Percentiles rank a stretch among this genome's conserved stretches.
Conservation (phyloP, 2,888 invertebrate genomes). For the Chalcis sispes region DNA sequence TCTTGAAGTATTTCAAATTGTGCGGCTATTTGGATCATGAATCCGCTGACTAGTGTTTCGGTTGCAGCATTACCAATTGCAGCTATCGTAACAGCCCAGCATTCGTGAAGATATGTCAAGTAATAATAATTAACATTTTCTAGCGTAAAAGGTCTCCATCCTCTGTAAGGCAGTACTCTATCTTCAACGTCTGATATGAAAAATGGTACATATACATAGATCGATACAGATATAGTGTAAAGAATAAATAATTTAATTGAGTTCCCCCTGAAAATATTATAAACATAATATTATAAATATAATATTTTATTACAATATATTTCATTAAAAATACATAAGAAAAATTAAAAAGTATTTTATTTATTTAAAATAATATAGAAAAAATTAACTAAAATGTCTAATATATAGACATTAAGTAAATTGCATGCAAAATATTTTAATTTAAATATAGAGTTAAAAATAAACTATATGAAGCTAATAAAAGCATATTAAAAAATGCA, state of each 20-base stretch:
- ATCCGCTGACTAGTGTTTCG: slow-evolving; percentile 48
- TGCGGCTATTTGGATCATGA: slow-evolving; percentile 52
- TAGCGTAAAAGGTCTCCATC: slow-evolving; percentile 38
- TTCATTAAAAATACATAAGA: no score
- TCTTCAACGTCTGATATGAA: slow-evolving; percentile 27
- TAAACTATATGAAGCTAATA: no score
- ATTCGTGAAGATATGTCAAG: slow-evolving; percentile 32
- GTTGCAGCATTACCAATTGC: slow-evolving; percentile 35
- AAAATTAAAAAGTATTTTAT: no score
- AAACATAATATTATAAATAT: neutral
- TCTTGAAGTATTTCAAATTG: slow-evolving; percentile 48
- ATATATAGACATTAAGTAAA: no score
- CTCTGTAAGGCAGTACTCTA: slow-evolving; percentile 36
- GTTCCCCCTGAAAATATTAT: slow-evolving; percentile 30
- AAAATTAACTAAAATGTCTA: no score
- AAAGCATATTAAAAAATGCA: no score
- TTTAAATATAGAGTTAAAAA: no score
- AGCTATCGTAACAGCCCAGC: slow-evolving; percentile 25
- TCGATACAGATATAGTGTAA: slow-evolving; percentile 26
- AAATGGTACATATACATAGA: slow-evolving; percentile 41
- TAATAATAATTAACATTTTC: slow-evolving; percentile 34
- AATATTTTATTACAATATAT: neutral
- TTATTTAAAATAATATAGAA: neutral
- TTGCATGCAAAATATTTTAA: no score
- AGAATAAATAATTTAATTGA: slow-evolving; percentile 22